phyloP scores from a whole-genome alignment of 2,888 invertebrate species.

The Mycalesis mineus region DNA sequence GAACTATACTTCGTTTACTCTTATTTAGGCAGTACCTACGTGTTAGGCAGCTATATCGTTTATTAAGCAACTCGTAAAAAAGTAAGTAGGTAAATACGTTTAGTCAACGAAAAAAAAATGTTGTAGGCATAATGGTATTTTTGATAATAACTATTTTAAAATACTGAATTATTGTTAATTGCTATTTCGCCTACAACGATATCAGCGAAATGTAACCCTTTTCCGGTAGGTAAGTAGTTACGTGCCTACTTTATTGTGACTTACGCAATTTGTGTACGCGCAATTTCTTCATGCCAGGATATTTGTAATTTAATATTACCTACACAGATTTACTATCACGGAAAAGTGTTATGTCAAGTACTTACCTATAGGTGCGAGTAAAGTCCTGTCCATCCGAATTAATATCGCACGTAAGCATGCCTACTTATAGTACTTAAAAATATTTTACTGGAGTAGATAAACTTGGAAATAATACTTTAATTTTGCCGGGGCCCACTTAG shows the following conservation, averaged over 20 bases:
- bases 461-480: no score
- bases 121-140: no score
- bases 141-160: background rate
- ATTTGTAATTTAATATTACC: background rate
- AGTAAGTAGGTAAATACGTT: no score
- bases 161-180: background rate
- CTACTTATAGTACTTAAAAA: no score
- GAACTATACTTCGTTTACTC: no score
- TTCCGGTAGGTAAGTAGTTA: background rate
- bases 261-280: background rate
- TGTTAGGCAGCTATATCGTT: no score
- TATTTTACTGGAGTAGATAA: no score
- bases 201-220: conserved; percentile 7
- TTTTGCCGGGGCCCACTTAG: no score
- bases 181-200: background rate
- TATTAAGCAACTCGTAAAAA: no score
- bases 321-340: background rate
- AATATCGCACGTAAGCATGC: no score
- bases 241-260: background rate
- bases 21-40: no score
- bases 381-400: background rate
- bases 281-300: background rate
- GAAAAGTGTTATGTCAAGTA: background rate
- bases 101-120: no score
- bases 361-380: background rate